phyloP scores from a whole-genome alignment of 2,888 invertebrate genomes.

The Orchesella flavescens region DNA sequence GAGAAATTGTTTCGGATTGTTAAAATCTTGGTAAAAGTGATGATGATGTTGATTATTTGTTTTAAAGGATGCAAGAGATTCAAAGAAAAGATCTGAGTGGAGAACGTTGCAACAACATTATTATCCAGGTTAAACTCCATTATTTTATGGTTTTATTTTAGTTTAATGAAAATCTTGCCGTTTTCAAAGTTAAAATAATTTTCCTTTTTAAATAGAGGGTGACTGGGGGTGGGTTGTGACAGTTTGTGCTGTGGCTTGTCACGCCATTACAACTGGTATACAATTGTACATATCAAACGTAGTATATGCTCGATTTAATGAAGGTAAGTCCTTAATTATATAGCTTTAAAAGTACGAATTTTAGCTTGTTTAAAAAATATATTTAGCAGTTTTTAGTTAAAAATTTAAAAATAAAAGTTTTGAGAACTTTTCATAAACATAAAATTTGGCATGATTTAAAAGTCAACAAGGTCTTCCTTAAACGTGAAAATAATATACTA shows the following conservation, averaged over 20 bases:
- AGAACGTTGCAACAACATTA: constrained; percentile 81
- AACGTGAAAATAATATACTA: no score
- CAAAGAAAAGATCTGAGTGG: constrained; percentile 70
- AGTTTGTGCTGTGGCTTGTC: constrained; percentile 82
- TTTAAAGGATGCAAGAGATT: constrained; percentile 62
- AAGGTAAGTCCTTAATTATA: constrained; percentile 46
- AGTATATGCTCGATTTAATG: constrained; percentile 65
- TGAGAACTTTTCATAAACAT: no score
- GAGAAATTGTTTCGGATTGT: no score
- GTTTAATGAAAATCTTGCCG: no score
- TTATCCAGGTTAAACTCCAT: no score
- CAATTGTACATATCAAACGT: constrained; percentile 77
- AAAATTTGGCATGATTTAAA: constrained; percentile 74
- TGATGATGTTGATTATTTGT: background rate
- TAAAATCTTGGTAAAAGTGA: background rate
- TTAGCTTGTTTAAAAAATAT: no score
- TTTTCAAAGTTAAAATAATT: no score
- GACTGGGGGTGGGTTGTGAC: constrained; percentile 91
- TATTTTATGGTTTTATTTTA: no score
- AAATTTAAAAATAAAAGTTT: no score
- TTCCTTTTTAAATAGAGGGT: no score
- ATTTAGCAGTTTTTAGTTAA: no score
- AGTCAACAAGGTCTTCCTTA: no score
- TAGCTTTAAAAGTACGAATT: background rate
- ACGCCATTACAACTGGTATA: constrained; percentile 84